Percentiles rank a stretch among this genome's conserved stretches.
These are phyloP conservation scores for Thecophora atra DNA, from an alignment of 2,888 invertebrate species.

Conservation along the genomic window DNA sequence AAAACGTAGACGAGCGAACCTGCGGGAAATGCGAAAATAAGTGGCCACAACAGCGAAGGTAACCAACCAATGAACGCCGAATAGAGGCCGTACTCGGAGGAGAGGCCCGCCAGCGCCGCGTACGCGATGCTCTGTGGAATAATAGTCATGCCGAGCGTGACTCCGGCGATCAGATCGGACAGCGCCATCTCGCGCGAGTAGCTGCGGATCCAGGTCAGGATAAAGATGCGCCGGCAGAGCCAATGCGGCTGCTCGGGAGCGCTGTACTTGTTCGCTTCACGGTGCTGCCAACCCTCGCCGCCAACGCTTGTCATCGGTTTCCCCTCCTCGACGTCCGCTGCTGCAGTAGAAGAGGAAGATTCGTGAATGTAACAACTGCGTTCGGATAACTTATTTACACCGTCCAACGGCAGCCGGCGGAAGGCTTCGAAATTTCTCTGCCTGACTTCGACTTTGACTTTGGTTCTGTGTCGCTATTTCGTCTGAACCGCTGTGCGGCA, in stretches of 20 bases:
- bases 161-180: slow-evolving; percentile 86
- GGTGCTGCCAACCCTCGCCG: slow-evolving; percentile 40
- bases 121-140: slow-evolving; percentile 95
- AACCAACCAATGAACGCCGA: slow-evolving; percentile 82
- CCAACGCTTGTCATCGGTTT: slow-evolving; percentile 44
- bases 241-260: slow-evolving; percentile 53
- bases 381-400: no score
- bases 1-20: slow-evolving; percentile 87
- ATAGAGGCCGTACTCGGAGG: slow-evolving; percentile 91
- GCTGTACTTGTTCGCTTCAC: slow-evolving; percentile 49
- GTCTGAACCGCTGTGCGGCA: not conserved
- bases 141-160: slow-evolving; percentile 89
- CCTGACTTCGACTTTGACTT: not conserved
- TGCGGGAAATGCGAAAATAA: slow-evolving; percentile 50
- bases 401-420: no score
- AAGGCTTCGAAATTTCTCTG: not conserved
- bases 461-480: not conserved
- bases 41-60: not conserved
- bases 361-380: not conserved
- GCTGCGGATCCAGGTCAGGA: slow-evolving; percentile 73
- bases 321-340: slow-evolving; percentile 42
- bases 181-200: slow-evolving; percentile 76
- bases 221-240: slow-evolving; percentile 66
- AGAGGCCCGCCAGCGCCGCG: slow-evolving; percentile 83
- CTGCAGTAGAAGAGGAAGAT: not conserved